Evolutionary conservation across 2,888 invertebrate genomes (phyloP), one percentile per base, ranked within the genome.

Genomic region (Lasioglossum malachurum): DNA sequence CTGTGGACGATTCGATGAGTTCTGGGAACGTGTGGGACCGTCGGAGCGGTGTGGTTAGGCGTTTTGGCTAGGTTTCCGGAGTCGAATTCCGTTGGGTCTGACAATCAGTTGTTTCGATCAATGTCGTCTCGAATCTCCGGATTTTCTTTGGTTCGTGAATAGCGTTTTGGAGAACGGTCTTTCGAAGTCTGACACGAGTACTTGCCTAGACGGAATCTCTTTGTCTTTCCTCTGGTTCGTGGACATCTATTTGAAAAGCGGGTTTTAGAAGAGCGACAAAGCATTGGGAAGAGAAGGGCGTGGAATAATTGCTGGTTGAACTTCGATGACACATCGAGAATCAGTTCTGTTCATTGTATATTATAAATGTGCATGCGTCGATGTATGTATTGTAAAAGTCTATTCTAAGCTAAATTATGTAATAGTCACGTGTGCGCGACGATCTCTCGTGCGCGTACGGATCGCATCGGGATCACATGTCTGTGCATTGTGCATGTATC

Each of bases 271-370:
- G 10, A 4, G 23, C 10, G n/a, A n/a, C 53, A n/a, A 5, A 53
- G 23, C 8, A n/a, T 57, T 10, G 23, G 3, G 31, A 12, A 35
- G 27, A 7, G 67, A 49, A 73, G 44, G 44, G 16, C 77, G 67
- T 53, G 35, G 23, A 53, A 53, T 35, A 35, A 49, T 72, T 53
- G 49, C 31, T 19, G 8, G 38, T 57, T 19, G 46, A 80, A 73
- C 35, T 73, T 77, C 46, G 57, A 69, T 69, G 31, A 67, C 35
- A 77, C 38, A 67, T 76, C 49, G 71, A 60, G 44, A 31, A 44
- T 35, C 75, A 46, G 41, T 60, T 77, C 27, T 78, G 71, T 75
- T 83, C 80, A 67, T 78, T 73, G 41, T 46, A 72, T 78, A 82
- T 71, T 35, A 76, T 79, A 73, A 16, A 73, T 27, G 75, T 73